These are phyloP conservation scores for Athripsodes cinereus DNA, from an alignment of 2,888 invertebrate species.

Conservation along the genomic window DNA sequence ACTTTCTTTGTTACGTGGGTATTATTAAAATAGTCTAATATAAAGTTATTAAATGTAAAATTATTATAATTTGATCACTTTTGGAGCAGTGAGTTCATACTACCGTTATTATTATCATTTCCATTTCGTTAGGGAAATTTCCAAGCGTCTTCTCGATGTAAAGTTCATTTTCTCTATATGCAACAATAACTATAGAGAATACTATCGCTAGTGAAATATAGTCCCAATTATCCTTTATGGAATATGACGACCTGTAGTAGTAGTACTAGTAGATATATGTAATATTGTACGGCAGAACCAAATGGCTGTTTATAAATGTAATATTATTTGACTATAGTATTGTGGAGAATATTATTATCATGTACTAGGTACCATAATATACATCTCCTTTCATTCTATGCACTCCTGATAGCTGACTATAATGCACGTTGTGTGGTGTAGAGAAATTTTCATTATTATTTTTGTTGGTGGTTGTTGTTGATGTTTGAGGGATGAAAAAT, in stretches of 20 bases:
- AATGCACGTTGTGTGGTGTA: not conserved
- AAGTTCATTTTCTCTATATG: not conserved
- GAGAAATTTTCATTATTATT: not conserved
- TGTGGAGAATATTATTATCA: not conserved
- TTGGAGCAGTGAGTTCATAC: too few species aligned
- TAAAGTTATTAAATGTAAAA: not conserved
- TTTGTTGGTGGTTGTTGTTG: too few species aligned
- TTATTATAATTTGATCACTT: too few species aligned
- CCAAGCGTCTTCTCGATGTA: not conserved
- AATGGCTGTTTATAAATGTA: not conserved
- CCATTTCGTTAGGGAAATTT: not conserved
- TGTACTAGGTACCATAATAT: not conserved
- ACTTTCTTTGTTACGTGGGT: too few species aligned
- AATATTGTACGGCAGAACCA: not conserved
- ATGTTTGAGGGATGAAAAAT: not conserved
- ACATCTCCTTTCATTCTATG: not conserved
- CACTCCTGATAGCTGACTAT: not conserved
- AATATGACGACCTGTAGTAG: not conserved
- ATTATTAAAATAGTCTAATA: not conserved
- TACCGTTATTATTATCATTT: not conserved
- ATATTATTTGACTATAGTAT: not conserved
- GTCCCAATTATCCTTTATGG: constrained; percentile 1
- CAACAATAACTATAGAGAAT: too few species aligned
- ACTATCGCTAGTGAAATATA: not conserved
- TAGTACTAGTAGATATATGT: too few species aligned